These are phyloP conservation scores for Alethe diademata DNA, from an alignment of 2,113 vertebrate species.

Conservation along the genomic window DNA sequence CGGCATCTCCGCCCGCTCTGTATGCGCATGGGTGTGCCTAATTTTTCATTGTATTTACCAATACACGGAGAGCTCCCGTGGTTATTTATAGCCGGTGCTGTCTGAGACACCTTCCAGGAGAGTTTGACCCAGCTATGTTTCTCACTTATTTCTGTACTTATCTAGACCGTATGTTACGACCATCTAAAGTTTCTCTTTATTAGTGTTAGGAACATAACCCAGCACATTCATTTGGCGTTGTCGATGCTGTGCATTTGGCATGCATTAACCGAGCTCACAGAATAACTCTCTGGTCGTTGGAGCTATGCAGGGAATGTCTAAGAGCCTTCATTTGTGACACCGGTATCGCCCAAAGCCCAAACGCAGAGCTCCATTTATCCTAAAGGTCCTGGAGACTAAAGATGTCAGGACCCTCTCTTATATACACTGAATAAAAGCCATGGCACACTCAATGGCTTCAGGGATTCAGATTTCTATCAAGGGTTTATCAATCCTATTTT, in stretches of 20 bases:
- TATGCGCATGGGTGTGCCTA: neutral
- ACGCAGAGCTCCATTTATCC: constrained; percentile 44
- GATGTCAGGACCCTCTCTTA: constrained; percentile 54
- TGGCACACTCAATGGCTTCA: constrained; percentile 86
- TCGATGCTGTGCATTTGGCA: constrained; percentile 29
- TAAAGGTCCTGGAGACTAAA: constrained; percentile 51
- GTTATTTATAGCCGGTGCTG: constrained; percentile 21
- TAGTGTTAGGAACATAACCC: constrained; percentile 46
- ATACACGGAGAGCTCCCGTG: neutral
- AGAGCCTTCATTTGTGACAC: constrained; percentile 37
- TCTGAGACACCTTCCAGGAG: constrained; percentile 4
- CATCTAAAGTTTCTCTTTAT: constrained; percentile 55
- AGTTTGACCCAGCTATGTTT: neutral
- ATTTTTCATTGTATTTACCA: neutral
- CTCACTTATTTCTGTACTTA: constrained; percentile 24
- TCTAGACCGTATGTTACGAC: neutral
- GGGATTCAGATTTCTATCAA: constrained; percentile 98
- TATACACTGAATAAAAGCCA: constrained; percentile 78
- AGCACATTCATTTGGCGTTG: constrained; percentile 16
- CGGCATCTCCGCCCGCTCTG: neutral
- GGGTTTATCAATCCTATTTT: constrained; percentile 99
- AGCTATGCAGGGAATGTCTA: constrained; percentile 32
- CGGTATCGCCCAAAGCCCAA: constrained; percentile 3
- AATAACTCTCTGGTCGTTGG: neutral
- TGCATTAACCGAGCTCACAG: constrained; percentile 6